Base-by-base conservation (phyloP, 2,888 invertebrate species). In the Sinopyrophorus schimmeli region DNA sequence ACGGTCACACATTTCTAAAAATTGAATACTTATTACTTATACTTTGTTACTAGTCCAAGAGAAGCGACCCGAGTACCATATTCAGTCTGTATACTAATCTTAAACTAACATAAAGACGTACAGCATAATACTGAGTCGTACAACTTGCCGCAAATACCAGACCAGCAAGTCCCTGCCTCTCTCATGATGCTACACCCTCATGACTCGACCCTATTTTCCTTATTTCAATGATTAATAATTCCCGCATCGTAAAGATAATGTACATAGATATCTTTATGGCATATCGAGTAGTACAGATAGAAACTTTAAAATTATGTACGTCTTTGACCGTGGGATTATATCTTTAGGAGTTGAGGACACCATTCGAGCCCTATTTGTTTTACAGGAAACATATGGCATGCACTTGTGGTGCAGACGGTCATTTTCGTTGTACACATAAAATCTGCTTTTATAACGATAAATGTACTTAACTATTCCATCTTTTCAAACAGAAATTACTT, bases 381-480 rank as follows among this genome's bases (percentile, higher is more conserved):
- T 48, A 44, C 38, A 41, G 35, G 41, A 21, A 62, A 61, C 63
- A 63, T 63, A 54, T 63, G 63, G 57, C 38, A 47, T 49, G 54
- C 63, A 63, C 63, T 62, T 62, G 63, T 57, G 56, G 17, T 38
- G 41, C 38, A 49, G 46, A 39, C 47, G 35, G 31, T 31, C 40
- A 44, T 34, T 35, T 38, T 27, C 1, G 32, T 30, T 31, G 26
- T 10, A 24, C 28, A 31, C 31, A 42, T 38, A 32, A 49, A n/a
- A 21, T 32, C 16, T 11, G 34, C 35, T 42, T 34, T n/a, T n/a
- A n/a, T n/a, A n/a, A n/a, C n/a, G n/a, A n/a, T n/a, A n/a, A n/a
- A n/a, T 6, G 16, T 7, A 4, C 17, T 17, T 10, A 10, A 18
- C 5, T 18, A 16, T 16, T 4, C 14, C 5, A 16, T 9, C 18